Conservation (phyloP, 2,113 vertebrate genomes). For the Chaetura pelagica region DNA sequence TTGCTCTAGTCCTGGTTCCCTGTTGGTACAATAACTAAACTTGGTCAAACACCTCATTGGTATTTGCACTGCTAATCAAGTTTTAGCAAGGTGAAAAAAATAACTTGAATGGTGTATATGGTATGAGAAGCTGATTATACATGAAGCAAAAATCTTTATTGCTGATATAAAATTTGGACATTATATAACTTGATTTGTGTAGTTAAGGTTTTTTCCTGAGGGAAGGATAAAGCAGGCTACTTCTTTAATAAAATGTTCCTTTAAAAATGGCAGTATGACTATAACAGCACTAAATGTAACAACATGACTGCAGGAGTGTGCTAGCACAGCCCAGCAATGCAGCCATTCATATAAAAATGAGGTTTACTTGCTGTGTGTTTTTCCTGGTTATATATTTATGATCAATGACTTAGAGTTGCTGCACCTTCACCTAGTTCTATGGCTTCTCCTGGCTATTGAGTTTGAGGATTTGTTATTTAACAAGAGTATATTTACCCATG, state of each 20-base stretch:
- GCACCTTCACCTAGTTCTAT: background rate
- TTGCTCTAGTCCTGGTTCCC: background rate
- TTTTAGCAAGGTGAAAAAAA: background rate
- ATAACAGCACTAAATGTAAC: background rate
- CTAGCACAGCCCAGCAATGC: background rate
- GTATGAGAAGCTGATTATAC: background rate
- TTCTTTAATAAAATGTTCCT: background rate
- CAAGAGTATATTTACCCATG: background rate
- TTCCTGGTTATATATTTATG: background rate
- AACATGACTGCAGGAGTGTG: background rate
- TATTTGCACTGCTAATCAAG: background rate
- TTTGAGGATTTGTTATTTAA: background rate
- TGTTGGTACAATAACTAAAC: background rate
- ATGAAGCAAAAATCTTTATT: background rate
- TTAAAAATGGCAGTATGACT: background rate
- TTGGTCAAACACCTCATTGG: background rate
- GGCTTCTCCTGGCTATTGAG: background rate
- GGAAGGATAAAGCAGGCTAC: background rate
- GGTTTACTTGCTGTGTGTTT: background rate
- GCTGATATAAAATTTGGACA: background rate
- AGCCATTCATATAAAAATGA: background rate
- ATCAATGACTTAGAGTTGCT: background rate
- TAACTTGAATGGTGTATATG: background rate
- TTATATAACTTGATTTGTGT: slow-evolving; percentile 10
- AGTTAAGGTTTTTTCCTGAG: slow-evolving; percentile 9